A percentile compares a stretch with the other conserved stretches of the same genome.
phyloP scores from a whole-genome alignment of 2,888 invertebrate genomes.

The Chelonus formosanus region DNA sequence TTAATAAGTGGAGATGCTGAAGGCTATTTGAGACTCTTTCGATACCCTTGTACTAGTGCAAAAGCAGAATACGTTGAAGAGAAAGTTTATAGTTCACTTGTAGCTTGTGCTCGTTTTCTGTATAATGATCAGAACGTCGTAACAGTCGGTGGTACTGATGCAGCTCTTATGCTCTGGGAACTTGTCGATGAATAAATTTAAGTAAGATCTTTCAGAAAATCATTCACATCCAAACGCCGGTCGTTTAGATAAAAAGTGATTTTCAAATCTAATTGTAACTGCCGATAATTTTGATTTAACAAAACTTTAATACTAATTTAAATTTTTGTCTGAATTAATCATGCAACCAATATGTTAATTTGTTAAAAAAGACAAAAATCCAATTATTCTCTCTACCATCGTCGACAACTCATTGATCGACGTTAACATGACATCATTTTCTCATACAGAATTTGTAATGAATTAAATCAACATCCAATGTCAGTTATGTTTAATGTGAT shows the following conservation, averaged over 20 bases:
- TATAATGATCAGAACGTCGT: conserved; percentile 87
- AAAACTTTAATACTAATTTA: conserved; percentile 18
- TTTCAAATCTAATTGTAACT: conserved; percentile 34
- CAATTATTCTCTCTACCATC: no score
- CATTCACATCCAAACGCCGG: conserved; percentile 7
- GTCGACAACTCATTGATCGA: no score
- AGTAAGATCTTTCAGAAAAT: not conserved
- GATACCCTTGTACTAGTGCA: conserved; percentile 86
- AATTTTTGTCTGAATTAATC: not conserved
- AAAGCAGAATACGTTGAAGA: conserved; percentile 89
- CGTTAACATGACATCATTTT: no score
- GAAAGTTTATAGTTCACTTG: conserved; percentile 85
- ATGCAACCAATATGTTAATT: no score
- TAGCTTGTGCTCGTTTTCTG: conserved; percentile 83
- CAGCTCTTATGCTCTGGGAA: conserved; percentile 91
- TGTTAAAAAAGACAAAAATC: no score
- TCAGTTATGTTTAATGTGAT: no score
- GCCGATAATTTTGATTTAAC: conserved; percentile 37
- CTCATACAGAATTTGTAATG: no score
- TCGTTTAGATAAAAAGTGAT: conserved; percentile 24
- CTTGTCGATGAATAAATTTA: conserved; percentile 75
- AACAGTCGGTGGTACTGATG: conserved; percentile 87
- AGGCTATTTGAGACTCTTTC: conserved; percentile 85
- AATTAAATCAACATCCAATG: no score
- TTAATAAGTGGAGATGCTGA: conserved; percentile 88